A percentile compares a stretch with the other conserved stretches of the same genome.
Evolutionary conservation across 2,888 invertebrate genomes (phyloP).

Genomic region (Atrina japonica): DNA sequence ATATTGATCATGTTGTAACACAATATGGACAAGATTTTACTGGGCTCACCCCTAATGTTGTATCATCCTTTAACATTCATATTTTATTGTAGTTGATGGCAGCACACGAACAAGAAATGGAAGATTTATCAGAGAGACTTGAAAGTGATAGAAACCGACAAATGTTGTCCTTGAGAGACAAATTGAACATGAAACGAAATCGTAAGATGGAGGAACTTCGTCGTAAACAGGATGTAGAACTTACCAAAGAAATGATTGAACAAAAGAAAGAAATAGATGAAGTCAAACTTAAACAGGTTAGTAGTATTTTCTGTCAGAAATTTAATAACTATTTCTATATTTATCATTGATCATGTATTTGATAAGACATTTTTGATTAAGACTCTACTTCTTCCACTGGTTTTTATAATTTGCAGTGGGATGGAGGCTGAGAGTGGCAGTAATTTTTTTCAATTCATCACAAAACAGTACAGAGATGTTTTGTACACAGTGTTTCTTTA

Average conservation of each 20-base stretch:
- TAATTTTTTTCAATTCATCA: no score
- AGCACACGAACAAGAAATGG: constrained; percentile 73
- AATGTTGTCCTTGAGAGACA: constrained; percentile 67
- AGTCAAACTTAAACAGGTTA: constrained; percentile 66
- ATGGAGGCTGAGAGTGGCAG: no score
- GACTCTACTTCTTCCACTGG: no score
- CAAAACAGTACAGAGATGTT: no score
- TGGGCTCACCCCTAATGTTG: no score
- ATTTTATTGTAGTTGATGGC: constrained; percentile 70
- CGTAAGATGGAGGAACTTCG: constrained; percentile 72
- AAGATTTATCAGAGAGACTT: constrained; percentile 67
- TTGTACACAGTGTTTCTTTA: no score
- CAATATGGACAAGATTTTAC: no score
- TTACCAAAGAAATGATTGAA: constrained; percentile 75
- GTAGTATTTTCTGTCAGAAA: background rate
- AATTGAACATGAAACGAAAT: constrained; percentile 65
- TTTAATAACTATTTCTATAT: background rate
- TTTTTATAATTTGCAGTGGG: no score
- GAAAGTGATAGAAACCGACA: constrained; percentile 71
- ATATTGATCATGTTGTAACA: no score
- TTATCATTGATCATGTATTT: background rate
- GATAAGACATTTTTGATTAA: background rate
- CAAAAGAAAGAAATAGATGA: constrained; percentile 77
- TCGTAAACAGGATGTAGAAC: constrained; percentile 75
- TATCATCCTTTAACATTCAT: background rate